Evolutionary conservation across 2,797 vertebrate genomes (phyloP).

Genomic region (Eulemur rubriventer): DNA sequence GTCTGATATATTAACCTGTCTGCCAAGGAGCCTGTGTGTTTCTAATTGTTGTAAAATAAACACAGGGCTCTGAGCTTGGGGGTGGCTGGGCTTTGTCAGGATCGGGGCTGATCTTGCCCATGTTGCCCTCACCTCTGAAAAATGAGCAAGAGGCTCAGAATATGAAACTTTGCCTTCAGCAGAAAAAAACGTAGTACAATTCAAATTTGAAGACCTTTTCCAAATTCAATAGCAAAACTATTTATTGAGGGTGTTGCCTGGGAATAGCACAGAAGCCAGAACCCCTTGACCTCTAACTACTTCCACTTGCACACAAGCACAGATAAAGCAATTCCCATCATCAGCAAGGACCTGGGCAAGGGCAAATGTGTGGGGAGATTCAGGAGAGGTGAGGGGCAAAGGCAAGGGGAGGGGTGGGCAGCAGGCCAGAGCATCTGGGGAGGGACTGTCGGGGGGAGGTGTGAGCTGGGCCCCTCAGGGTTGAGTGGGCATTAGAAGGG

Average conservation of each 20-base stretch:
- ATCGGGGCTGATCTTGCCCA: constrained; percentile 5
- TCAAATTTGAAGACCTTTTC: constrained; percentile 11
- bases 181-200: not conserved
- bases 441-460: not conserved
- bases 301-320: not conserved
- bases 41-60: constrained; percentile 77
- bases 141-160: constrained; percentile 55
- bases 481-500: not conserved
- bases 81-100: constrained; percentile 75
- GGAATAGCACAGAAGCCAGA: not conserved
- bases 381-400: not conserved
- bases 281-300: not conserved
- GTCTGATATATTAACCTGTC: constrained; percentile 77
- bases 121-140: constrained; percentile 10
- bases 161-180: constrained; percentile 9
- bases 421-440: not conserved
- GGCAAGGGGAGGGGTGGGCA: fast-evolving
- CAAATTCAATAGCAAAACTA: not conserved
- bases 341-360: no score
- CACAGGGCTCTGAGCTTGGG: constrained; percentile 16
- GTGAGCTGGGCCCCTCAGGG: no score
- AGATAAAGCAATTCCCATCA: not conserved
- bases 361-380: not conserved
- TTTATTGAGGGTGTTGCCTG: not conserved
- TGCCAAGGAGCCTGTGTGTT: constrained; percentile 63